Conservation (phyloP, 2,797 vertebrate species). For the Apogon hyalosoma region DNA sequence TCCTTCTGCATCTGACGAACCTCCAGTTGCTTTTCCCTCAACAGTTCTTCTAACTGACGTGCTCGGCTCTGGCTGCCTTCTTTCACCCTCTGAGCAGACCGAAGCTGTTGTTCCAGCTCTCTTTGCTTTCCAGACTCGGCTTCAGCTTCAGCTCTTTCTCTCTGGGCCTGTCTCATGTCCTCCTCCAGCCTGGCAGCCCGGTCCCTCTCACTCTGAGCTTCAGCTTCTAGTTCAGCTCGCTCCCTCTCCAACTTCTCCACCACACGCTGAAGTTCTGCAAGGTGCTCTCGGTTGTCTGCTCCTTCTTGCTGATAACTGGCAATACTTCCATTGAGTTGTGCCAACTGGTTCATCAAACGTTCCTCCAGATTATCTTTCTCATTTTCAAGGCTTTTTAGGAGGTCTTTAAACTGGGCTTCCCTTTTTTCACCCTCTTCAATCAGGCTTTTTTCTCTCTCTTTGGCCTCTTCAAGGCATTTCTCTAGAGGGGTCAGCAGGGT, state of each 20-base stretch:
- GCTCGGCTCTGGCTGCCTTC: constrained; percentile 86
- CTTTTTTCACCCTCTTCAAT: constrained; percentile 75
- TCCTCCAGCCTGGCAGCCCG: constrained; percentile 87
- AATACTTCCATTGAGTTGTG: constrained; percentile 97
- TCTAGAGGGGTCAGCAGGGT: constrained; percentile 67
- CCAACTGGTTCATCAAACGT: constrained; percentile 96
- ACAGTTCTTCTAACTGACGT: constrained; percentile 93
- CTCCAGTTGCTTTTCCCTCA: constrained; percentile 96
- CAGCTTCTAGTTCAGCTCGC: constrained; percentile 80
- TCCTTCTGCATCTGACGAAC: constrained; percentile 94
- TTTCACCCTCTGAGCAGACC: constrained; percentile 85
- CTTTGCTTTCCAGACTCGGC: constrained; percentile 86
- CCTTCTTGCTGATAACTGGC: constrained; percentile 96
- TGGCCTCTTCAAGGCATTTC: constrained; percentile 76
- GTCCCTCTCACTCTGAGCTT: constrained; percentile 76
- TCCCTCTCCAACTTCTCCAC: constrained; percentile 77
- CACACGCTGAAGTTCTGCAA: constrained; percentile 75
- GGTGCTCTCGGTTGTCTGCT: constrained; percentile 83
- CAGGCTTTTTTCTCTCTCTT: constrained; percentile 78
- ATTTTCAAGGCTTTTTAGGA: constrained; percentile 83
- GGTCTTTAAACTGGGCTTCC: constrained; percentile 82
- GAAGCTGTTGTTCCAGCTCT: constrained; percentile 90
- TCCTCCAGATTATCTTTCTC: constrained; percentile 98
- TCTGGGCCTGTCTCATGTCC: constrained; percentile 89
- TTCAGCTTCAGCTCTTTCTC: constrained; percentile 85